phyloP scores from a whole-genome alignment of 2,797 vertebrate species.

The Avahi laniger region DNA sequence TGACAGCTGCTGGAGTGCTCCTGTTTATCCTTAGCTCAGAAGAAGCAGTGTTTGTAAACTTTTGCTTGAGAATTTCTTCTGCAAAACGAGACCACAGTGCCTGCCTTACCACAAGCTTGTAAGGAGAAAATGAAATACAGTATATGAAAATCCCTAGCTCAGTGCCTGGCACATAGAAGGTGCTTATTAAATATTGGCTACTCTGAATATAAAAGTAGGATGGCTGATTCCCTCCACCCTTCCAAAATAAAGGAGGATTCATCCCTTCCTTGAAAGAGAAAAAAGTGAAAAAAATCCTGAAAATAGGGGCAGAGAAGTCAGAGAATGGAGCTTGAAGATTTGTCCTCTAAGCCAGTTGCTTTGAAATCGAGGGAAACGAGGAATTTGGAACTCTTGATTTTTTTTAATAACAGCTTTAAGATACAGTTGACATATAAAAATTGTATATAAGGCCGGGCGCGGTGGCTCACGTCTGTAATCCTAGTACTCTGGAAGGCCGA shows the following conservation, averaged over 20 bases:
- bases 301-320: not conserved
- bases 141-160: not conserved
- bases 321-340: not conserved
- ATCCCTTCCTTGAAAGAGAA: not conserved
- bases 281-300: conserved; percentile 22
- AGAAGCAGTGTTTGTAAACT: not conserved
- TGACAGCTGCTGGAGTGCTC: not conserved
- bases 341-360: not conserved
- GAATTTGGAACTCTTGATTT: not conserved
- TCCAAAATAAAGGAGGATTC: not conserved
- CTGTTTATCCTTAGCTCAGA: not conserved
- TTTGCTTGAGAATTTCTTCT: not conserved
- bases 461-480: too few species aligned
- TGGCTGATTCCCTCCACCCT: not conserved
- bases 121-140: not conserved
- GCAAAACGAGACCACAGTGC: not conserved
- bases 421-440: not conserved
- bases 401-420: not conserved
- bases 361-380: not conserved
- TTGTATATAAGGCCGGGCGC: too few species aligned
- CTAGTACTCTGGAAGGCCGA: too few species aligned
- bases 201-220: not conserved
- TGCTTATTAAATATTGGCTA: not conserved
- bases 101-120: not conserved
- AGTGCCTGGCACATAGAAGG: not conserved